These are phyloP conservation scores for Hyperoplus lanceolatus DNA, from an alignment of 2,797 vertebrate species.

Conservation along the genomic window DNA sequence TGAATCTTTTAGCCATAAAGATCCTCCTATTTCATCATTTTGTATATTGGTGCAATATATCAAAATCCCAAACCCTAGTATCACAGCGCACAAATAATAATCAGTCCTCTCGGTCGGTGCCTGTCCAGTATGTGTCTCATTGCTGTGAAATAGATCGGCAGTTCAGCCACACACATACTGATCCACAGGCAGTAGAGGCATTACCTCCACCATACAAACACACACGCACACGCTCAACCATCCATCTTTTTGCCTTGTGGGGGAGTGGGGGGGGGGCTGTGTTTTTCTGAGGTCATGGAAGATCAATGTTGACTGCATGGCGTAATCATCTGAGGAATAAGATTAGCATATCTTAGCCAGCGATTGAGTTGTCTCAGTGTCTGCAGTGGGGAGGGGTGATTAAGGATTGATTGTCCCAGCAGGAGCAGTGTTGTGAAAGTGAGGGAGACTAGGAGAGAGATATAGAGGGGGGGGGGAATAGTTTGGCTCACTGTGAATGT, in stretches of 20 bases:
- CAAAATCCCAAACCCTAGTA: conserved; percentile 17
- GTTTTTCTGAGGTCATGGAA: conserved; percentile 84
- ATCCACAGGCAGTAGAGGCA: conserved; percentile 37
- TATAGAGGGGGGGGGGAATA: conserved; percentile 37
- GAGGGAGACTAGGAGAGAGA: conserved; percentile 53
- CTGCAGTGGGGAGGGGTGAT: conserved; percentile 75
- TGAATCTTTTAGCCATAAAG: conserved; percentile 27
- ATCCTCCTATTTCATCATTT: conserved; percentile 23
- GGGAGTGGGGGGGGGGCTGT: conserved; percentile 66
- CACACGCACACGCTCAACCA: conserved; percentile 34
- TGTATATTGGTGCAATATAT: conserved; percentile 39
- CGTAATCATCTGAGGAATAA: conserved; percentile 85
- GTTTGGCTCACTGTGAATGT: conserved; percentile 3
- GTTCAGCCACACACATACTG: conserved; percentile 54
- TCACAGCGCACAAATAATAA: conserved; percentile 9
- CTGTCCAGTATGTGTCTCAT: conserved; percentile 33
- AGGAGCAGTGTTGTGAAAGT: conserved; percentile 63
- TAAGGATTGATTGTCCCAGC: conserved; percentile 83
- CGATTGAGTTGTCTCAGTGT: conserved; percentile 83
- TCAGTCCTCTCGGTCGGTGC: conserved; percentile 16
- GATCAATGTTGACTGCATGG: conserved; percentile 86
- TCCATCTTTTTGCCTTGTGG: conserved; percentile 77
- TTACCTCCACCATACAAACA: conserved; percentile 21
- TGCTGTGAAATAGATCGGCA: conserved; percentile 51
- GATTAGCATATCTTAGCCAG: conserved; percentile 86